These are phyloP conservation scores for Noctua pronuba DNA, from an alignment of 2,888 invertebrate species.

Conservation along the genomic window DNA sequence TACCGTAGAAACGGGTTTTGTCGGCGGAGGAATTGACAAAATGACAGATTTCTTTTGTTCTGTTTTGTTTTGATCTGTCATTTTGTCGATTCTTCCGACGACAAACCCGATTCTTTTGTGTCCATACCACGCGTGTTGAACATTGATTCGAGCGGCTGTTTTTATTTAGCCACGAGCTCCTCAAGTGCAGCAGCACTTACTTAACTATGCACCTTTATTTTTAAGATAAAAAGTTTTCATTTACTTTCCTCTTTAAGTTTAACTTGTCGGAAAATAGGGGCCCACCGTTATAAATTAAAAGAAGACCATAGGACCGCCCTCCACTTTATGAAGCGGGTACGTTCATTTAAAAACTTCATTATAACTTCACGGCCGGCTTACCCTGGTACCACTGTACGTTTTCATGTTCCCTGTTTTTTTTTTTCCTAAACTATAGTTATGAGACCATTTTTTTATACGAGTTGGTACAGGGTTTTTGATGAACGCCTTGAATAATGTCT, in stretches of 20 bases:
- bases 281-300: slow-evolving; percentile 78
- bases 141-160: too few relatives aligned
- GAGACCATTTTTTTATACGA: background rate
- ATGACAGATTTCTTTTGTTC: too few relatives aligned
- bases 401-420: slow-evolving; percentile 60
- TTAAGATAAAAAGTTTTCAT: slow-evolving; percentile 8
- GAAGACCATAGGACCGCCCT: slow-evolving; percentile 77
- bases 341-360: slow-evolving; percentile 85
- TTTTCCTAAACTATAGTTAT: slow-evolving; percentile 23
- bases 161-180: background rate
- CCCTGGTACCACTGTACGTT: slow-evolving; percentile 55
- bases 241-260: slow-evolving; percentile 41
- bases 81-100: too few relatives aligned
- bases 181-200: background rate
- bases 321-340: slow-evolving; percentile 75
- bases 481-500: background rate
- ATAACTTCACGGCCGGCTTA: slow-evolving; percentile 77
- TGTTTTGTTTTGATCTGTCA: too few relatives aligned
- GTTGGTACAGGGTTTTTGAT: background rate
- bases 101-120: too few relatives aligned
- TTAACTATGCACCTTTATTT: background rate
- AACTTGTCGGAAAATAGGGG: slow-evolving; percentile 61
- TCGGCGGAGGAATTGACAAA: too few relatives aligned
- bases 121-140: too few relatives aligned
- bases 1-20: too few relatives aligned